A percentile compares a stretch with the other conserved stretches of the same genome.
phyloP scores from a whole-genome alignment of 1,140 invertebrate genomes.

The Aporrectodea caliginosa region DNA sequence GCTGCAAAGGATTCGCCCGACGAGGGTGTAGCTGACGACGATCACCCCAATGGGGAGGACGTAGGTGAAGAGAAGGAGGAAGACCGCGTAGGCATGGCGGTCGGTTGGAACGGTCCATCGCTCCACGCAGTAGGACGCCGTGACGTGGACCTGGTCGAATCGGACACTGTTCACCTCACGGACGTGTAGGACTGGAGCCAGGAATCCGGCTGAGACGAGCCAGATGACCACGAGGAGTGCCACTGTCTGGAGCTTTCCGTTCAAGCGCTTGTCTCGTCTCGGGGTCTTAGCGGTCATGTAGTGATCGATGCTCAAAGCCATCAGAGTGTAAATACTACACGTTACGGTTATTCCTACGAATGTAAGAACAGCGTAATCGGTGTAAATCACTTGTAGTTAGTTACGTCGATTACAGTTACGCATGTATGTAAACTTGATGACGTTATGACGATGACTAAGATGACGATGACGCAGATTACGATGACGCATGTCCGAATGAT shows the following conservation, averaged over 20 bases:
- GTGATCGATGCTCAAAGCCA: not conserved
- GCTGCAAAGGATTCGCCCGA: constrained; percentile 56
- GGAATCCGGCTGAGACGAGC: constrained; percentile 25
- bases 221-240: not conserved
- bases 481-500: too few relatives aligned
- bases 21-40: constrained; percentile 58
- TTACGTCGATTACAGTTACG: too few relatives aligned
- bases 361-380: not conserved
- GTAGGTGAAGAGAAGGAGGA: constrained; percentile 59
- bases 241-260: not conserved
- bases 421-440: too few relatives aligned
- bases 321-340: not conserved
- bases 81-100: constrained; percentile 39
- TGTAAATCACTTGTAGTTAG: too few relatives aligned
- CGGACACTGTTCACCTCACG: constrained; percentile 5
- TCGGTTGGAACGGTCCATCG: constrained; percentile 3
- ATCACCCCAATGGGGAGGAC: constrained; percentile 57
- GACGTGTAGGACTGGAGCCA: constrained; percentile 27
- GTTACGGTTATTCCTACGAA: not conserved
- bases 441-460: too few relatives aligned
- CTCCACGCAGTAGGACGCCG: constrained; percentile 27
- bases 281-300: not conserved
- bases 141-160: constrained; percentile 18
- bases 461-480: too few relatives aligned
- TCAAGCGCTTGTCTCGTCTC: not conserved